These are phyloP conservation scores for Pollenia amentaria DNA, from an alignment of 2,888 invertebrate genomes.

Conservation along the genomic window DNA sequence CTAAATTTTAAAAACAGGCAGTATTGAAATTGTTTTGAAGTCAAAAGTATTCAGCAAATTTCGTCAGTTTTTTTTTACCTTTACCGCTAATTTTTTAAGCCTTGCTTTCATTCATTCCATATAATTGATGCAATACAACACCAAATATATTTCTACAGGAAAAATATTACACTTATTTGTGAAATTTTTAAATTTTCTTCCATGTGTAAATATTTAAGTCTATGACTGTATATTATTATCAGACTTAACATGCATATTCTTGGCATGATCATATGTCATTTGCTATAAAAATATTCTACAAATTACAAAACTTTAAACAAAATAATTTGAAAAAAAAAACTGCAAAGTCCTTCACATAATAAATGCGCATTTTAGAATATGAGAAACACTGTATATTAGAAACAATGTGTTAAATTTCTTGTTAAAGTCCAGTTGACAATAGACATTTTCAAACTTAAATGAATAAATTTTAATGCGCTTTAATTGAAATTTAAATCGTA, in stretches of 20 bases:
- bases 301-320: neutral
- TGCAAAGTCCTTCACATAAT: slow-evolving; percentile 9
- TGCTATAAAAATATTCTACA: slow-evolving; percentile 25
- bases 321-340: neutral
- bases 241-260: slow-evolving; percentile 6
- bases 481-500: neutral
- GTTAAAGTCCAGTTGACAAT: neutral
- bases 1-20: no score
- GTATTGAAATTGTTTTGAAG: no score
- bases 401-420: slow-evolving; percentile 3
- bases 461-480: neutral
- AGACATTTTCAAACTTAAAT: slow-evolving; percentile 27
- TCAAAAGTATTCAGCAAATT: no score
- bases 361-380: slow-evolving; percentile 21
- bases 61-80: no score
- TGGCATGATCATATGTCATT: slow-evolving; percentile 40
- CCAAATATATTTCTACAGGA: no score
- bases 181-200: no score
- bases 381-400: slow-evolving; percentile 11
- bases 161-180: no score
- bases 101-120: no score
- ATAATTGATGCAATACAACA: no score
- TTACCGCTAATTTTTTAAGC: no score
- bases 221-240: neutral
- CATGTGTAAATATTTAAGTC: no score